Conservation (phyloP, 2,888 invertebrate genomes). For the Exephanes ischioxanthus region DNA sequence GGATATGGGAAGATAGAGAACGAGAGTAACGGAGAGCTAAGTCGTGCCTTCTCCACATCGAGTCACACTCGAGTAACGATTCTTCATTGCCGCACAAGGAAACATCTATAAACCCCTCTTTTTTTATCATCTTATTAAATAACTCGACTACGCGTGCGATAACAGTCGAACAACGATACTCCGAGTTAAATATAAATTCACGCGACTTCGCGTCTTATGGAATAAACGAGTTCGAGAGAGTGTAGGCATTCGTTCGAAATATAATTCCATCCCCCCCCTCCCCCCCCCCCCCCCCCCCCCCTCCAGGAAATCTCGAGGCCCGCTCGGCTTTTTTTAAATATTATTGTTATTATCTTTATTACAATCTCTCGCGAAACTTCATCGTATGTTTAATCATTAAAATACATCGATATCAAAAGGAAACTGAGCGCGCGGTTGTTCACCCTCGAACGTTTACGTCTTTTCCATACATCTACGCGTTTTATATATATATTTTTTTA, state of each 20-base stretch:
- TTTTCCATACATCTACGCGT: constrained; percentile 23
- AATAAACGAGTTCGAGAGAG: background rate
- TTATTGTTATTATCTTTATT: constrained; percentile 35
- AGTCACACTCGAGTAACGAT: constrained; percentile 37
- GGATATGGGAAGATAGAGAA: constrained; percentile 17
- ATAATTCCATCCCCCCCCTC: constrained; percentile 25
- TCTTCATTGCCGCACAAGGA: background rate
- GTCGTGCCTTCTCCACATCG: constrained; percentile 10
- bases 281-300: constrained; percentile 19
- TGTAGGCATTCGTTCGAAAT: constrained; percentile 9
- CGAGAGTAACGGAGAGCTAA: constrained; percentile 7
- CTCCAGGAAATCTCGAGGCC: constrained; percentile 53
- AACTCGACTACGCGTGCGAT: background rate
- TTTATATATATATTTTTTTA: background rate
- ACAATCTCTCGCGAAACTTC: constrained; percentile 43
- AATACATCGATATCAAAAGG: constrained; percentile 63
- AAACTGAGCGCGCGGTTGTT: constrained; percentile 38
- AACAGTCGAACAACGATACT: constrained; percentile 4
- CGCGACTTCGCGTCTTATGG: background rate
- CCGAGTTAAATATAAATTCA: constrained; percentile 9
- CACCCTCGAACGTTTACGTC: constrained; percentile 28
- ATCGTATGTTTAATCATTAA: constrained; percentile 33
- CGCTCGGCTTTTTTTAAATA: constrained; percentile 34
- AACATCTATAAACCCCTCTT: constrained; percentile 15
- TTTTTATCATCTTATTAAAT: constrained; percentile 12